These are phyloP conservation scores for Papilio machaon DNA, from an alignment of 1,140 invertebrate species.

Conservation along the genomic window DNA sequence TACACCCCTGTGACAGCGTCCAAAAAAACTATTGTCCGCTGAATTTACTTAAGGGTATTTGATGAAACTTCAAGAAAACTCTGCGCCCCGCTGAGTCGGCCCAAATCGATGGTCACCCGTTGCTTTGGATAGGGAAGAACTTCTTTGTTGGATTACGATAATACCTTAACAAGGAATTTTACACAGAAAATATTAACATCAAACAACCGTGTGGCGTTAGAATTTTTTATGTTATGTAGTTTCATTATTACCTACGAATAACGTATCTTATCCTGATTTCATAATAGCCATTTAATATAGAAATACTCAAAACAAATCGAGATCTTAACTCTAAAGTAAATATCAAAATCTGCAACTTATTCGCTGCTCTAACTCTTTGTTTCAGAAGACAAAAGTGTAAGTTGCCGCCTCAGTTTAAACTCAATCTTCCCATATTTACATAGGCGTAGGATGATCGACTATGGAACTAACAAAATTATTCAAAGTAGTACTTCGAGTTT, in stretches of 20 bases:
- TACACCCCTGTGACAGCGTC: conserved; percentile 11
- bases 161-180: background rate
- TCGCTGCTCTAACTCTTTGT: background rate
- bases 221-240: too few species aligned
- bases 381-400: background rate
- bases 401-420: conserved; percentile 42
- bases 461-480: conserved; percentile 61
- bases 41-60: conserved; percentile 28
- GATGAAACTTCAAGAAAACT: conserved; percentile 36
- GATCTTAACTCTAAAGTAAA: background rate
- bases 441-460: conserved; percentile 52
- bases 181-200: background rate
- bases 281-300: too few species aligned
- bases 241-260: too few species aligned
- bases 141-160: conserved; percentile 25
- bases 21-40: conserved; percentile 26
- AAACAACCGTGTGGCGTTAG: too few species aligned
- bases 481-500: conserved; percentile 54
- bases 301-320: too few species aligned
- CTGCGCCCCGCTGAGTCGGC: conserved; percentile 17
- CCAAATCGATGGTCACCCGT: conserved; percentile 18
- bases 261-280: too few species aligned
- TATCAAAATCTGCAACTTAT: background rate
- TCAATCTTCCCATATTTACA: conserved; percentile 58
- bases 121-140: background rate